Evolutionary conservation across 2,888 invertebrate genomes (phyloP).

Genomic region (Alloplasta piceator): DNA sequence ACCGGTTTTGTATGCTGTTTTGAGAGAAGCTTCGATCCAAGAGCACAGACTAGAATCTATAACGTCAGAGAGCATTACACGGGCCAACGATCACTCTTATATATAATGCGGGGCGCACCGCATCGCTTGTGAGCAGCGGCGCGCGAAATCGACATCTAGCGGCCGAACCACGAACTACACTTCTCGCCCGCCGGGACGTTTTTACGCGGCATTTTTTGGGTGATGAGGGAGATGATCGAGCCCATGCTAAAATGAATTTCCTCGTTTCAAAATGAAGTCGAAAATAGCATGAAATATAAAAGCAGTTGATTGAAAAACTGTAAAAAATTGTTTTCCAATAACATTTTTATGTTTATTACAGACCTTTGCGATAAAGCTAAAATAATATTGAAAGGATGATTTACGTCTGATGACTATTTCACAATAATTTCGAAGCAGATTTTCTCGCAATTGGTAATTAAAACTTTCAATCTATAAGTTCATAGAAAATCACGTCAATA

Average conservation of each 20-base stretch:
- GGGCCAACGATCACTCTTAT: not conserved
- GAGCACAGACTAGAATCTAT: not conserved
- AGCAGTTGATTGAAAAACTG: too few relatives aligned
- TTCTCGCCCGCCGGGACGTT: not conserved
- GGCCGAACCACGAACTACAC: not conserved
- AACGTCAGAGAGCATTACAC: not conserved
- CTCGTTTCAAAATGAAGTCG: too few relatives aligned
- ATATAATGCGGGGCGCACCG: not conserved
- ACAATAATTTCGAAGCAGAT: too few relatives aligned
- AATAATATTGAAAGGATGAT: too few relatives aligned
- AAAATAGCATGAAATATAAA: too few relatives aligned
- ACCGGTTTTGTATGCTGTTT: not conserved
- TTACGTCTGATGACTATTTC: not conserved
- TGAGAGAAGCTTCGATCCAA: not conserved
- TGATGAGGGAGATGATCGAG: not conserved
- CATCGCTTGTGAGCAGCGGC: not conserved
- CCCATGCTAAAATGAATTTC: not conserved
- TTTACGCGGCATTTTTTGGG: not conserved
- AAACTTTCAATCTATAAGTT: too few relatives aligned
- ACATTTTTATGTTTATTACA: too few relatives aligned
- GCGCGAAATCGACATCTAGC: slow-evolving; percentile 1
- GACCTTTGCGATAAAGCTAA: not conserved
- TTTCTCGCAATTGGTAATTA: too few relatives aligned
- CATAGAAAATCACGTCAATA: too few relatives aligned
- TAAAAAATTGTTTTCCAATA: too few relatives aligned